These are phyloP conservation scores for Phoebastria nigripes DNA, from an alignment of 2,797 vertebrate genomes.

Conservation along the genomic window DNA sequence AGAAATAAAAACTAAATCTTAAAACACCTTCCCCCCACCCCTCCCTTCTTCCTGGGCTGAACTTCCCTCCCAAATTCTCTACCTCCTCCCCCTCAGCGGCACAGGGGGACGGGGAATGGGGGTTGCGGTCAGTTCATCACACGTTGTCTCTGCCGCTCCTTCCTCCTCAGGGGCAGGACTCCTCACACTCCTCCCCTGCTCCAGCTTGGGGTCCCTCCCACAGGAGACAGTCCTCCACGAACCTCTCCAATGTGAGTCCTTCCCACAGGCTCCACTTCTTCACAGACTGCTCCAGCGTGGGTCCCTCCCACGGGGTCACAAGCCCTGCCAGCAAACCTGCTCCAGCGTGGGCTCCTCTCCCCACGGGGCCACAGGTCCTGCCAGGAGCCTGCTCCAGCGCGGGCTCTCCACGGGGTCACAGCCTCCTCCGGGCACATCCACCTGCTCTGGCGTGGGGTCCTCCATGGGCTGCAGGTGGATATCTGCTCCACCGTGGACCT, in stretches of 20 bases:
- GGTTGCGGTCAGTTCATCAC: not conserved
- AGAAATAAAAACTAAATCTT: not conserved
- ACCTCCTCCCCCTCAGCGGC: accelerated
- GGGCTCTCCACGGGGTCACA: not conserved
- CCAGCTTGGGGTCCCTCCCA: not conserved
- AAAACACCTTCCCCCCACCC: not conserved
- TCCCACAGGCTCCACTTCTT: accelerated
- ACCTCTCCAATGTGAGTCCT: not conserved
- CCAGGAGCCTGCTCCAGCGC: not conserved
- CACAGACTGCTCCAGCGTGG: accelerated
- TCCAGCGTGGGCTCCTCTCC: not conserved
- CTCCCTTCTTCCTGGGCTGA: not conserved
- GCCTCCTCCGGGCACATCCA: not conserved
- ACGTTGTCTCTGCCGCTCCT: not conserved
- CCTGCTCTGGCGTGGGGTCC: accelerated
- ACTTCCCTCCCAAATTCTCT: not conserved
- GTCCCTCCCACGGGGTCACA: too few species aligned
- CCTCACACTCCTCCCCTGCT: not conserved
- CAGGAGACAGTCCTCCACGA: not conserved
- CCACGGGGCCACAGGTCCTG: not conserved
- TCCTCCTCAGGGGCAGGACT: too few species aligned
- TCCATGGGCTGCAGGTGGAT: not conserved
- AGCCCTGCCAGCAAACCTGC: not conserved
- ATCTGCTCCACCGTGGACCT: not conserved
- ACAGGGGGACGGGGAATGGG: accelerated